phyloP scores from a whole-genome alignment of 2,797 vertebrate genomes.

The Microctenopoma steveboyesi region DNA sequence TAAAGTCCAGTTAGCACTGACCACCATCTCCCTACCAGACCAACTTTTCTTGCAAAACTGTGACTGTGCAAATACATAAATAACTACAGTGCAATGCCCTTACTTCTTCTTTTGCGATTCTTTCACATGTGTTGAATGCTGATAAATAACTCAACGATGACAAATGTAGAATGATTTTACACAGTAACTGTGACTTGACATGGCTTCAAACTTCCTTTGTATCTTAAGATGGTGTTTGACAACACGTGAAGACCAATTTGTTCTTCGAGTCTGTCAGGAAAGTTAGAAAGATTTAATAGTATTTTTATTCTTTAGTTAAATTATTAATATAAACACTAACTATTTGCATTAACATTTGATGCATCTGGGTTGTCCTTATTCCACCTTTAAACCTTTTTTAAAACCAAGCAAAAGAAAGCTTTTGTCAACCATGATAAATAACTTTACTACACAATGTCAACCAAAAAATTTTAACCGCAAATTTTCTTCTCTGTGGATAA shows the following conservation, averaged over 20 bases:
- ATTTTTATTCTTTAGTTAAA: background rate
- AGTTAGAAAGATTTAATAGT: background rate
- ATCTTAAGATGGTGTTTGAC: no score
- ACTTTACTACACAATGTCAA: no score
- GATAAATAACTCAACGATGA: background rate
- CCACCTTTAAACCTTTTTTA: background rate
- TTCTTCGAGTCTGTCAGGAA: background rate
- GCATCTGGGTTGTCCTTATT: background rate
- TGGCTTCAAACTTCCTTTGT: background rate
- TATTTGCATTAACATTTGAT: background rate
- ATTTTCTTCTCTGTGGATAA: no score
- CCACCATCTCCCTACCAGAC: no score
- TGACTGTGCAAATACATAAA: no score
- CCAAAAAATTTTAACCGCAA: no score
- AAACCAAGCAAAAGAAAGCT: no score
- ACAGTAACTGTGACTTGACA: slow-evolving; percentile 12
- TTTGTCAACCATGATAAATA: no score
- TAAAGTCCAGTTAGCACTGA: no score
- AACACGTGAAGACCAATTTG: background rate
- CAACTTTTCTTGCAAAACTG: no score
- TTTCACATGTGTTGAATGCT: slow-evolving; percentile 3
- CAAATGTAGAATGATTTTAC: background rate
- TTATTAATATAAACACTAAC: background rate
- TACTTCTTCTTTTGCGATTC: no score
- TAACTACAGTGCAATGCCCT: no score